Conservation (phyloP, 2,113 vertebrate species). For the Anolis carolinensis region DNA sequence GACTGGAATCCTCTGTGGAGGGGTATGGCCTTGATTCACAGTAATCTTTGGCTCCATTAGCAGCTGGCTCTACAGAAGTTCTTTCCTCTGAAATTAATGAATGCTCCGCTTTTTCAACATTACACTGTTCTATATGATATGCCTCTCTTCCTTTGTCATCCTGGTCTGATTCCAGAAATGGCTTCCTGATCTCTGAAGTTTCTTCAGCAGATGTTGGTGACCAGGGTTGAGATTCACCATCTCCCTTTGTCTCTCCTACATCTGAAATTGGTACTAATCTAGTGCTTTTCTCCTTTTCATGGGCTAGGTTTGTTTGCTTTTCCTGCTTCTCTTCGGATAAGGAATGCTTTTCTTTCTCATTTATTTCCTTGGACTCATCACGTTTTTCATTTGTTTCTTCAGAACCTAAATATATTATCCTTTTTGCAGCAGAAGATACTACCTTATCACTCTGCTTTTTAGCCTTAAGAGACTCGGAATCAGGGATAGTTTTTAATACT, state of each 20-base stretch:
- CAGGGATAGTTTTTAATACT: slow-evolving; percentile 52
- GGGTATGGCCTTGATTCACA: neutral
- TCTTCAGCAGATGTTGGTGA: slow-evolving; percentile 35
- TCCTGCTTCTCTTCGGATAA: slow-evolving; percentile 29
- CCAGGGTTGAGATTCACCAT: slow-evolving; percentile 6
- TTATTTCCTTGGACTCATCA: slow-evolving; percentile 12
- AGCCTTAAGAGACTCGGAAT: slow-evolving; percentile 57
- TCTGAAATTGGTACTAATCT: neutral
- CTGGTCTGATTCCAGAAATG: neutral
- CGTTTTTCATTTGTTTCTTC: slow-evolving; percentile 65
- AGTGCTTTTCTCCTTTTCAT: fast-evolving
- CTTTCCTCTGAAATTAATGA: slow-evolving; percentile 20
- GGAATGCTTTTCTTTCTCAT: neutral
- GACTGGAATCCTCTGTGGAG: neutral
- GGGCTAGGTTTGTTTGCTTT: neutral
- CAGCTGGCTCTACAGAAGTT: neutral
- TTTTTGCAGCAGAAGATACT: slow-evolving; percentile 69
- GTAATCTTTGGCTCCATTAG: neutral
- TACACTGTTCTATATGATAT: neutral
- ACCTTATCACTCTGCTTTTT: slow-evolving; percentile 61
- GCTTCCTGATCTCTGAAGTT: neutral
- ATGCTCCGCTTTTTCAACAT: slow-evolving; percentile 18
- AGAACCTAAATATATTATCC: slow-evolving; percentile 74
- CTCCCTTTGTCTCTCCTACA: fast-evolving
- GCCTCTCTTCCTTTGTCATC: neutral